Conservation (phyloP, 2,797 vertebrate species). For the Smutsia gigantea region DNA sequence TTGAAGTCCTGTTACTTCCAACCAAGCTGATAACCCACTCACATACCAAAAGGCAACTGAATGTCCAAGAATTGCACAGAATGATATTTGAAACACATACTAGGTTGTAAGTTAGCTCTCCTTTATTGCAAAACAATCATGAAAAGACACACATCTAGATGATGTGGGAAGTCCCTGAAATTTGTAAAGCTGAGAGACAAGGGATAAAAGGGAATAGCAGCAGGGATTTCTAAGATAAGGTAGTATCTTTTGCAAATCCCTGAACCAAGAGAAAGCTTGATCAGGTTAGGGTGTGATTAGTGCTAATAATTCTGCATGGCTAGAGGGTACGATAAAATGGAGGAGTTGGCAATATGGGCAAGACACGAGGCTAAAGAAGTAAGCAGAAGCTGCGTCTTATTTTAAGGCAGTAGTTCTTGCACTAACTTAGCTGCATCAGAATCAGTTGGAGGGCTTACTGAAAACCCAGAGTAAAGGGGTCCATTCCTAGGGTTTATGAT, state of each 20-base stretch:
- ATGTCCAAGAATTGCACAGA: not conserved
- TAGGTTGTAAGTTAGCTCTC: not conserved
- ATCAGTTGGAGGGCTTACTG: not conserved
- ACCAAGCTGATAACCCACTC: not conserved
- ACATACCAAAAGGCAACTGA: not conserved
- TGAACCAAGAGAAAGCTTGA: not conserved
- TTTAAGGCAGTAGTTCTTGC: not conserved
- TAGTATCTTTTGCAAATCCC: not conserved
- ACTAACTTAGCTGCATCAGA: not conserved
- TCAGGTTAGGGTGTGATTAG: not conserved
- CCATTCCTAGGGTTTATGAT: not conserved
- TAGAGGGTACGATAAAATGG: not conserved
- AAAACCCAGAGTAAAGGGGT: fast-evolving
- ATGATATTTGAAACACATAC: not conserved
- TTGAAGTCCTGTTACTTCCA: not conserved
- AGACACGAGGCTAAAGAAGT: not conserved
- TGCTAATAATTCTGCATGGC: not conserved
- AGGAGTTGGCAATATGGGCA: not conserved
- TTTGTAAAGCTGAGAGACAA: not conserved
- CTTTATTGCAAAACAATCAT: not conserved
- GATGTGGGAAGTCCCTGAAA: not conserved
- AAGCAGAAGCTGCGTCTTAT: not conserved
- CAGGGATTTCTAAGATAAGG: not conserved
- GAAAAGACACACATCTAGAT: not conserved
- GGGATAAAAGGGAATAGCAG: not conserved